phyloP scores from a whole-genome alignment of 2,113 vertebrate species.

The Gila orcuttii region DNA sequence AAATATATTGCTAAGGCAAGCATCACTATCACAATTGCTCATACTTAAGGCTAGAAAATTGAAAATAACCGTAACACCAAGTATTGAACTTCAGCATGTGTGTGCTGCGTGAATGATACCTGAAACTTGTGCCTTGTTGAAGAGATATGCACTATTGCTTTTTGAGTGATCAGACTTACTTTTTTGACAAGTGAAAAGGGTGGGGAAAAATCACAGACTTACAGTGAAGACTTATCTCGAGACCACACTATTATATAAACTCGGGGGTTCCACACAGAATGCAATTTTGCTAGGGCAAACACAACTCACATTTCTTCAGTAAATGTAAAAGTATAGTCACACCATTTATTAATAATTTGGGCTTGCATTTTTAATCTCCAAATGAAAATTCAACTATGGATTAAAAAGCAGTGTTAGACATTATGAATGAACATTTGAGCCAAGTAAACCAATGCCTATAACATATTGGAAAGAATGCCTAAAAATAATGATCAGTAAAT shows the following conservation, averaged over 20 bases:
- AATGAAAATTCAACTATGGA: not conserved
- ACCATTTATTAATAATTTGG: not conserved
- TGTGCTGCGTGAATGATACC: not conserved
- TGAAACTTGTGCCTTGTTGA: not conserved
- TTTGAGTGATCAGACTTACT: not conserved
- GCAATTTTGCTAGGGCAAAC: not conserved
- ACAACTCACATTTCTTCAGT: not conserved
- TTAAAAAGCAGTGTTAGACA: constrained; percentile 14
- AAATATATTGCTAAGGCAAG: constrained; percentile 4
- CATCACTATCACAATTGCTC: not conserved
- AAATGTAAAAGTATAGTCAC: not conserved
- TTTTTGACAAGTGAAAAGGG: not conserved
- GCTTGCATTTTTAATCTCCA: constrained; percentile 1
- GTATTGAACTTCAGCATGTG: not conserved
- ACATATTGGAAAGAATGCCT: constrained; percentile 55
- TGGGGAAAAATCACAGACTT: not conserved
- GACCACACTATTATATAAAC: not conserved
- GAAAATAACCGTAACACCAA: not conserved
- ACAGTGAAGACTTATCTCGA: too few species aligned
- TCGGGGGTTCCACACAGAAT: not conserved
- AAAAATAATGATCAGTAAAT: constrained; percentile 71
- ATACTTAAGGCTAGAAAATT: constrained; percentile 14
- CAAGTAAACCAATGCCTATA: not conserved
- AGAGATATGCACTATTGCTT: not conserved
- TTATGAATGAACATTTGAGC: constrained; percentile 14